These are phyloP conservation scores for Agapornis canus DNA, from an alignment of 2,797 vertebrate species.

Conservation along the genomic window DNA sequence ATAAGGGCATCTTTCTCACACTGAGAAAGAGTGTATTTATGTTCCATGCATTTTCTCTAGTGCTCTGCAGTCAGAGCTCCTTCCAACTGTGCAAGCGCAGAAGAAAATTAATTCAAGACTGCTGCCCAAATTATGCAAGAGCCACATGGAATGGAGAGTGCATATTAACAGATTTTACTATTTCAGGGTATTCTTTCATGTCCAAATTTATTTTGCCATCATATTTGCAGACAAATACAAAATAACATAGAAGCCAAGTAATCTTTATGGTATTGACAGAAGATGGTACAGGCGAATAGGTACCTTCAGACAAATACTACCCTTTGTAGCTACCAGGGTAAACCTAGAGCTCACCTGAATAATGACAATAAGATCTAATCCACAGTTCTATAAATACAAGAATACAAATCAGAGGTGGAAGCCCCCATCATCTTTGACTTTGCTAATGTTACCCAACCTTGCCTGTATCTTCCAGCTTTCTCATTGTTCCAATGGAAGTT, in stretches of 20 bases:
- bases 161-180: constrained; percentile 31
- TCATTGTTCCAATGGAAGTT: not conserved
- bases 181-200: constrained; percentile 33
- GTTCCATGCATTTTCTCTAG: not conserved
- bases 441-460: not conserved
- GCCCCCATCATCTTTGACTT: rapidly evolving
- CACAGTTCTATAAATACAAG: not conserved
- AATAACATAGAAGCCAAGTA: not conserved
- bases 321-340: not conserved
- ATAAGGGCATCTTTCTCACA: not conserved
- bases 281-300: rapidly evolving
- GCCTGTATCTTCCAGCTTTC: not conserved
- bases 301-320: not conserved
- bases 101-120: constrained; percentile 36
- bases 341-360: not conserved
- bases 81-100: constrained; percentile 6
- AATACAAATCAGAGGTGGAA: not conserved
- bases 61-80: constrained; percentile 21
- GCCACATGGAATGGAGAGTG: constrained; percentile 9
- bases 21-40: not conserved
- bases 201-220: constrained; percentile 22
- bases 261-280: not conserved
- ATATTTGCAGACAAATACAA: constrained; percentile 35
- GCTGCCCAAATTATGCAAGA: constrained; percentile 21
- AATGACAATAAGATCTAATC: not conserved